Percentiles rank a stretch among this genome's conserved stretches.
Evolutionary conservation across 2,797 vertebrate genomes (phyloP).

Genomic region (Anguilla marmorata): DNA sequence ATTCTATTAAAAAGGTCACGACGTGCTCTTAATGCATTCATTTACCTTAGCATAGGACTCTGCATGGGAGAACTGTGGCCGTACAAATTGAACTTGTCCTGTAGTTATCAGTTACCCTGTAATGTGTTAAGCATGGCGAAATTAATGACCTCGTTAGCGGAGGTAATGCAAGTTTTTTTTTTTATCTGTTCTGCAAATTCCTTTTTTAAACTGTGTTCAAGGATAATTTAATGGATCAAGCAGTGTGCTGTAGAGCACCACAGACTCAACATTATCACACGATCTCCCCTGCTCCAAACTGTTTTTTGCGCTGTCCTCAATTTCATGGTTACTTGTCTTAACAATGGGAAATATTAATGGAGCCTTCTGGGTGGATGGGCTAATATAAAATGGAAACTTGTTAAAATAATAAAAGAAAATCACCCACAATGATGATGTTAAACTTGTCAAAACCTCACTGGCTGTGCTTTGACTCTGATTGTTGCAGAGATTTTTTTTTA

Average conservation of each 20-base stretch:
- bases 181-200: slow-evolving; percentile 47
- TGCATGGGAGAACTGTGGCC: slow-evolving; percentile 50
- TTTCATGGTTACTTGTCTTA: slow-evolving; percentile 50
- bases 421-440: slow-evolving; percentile 35
- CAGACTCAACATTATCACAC: slow-evolving; percentile 46
- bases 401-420: slow-evolving; percentile 50
- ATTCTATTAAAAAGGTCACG: slow-evolving; percentile 58
- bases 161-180: slow-evolving; percentile 54
- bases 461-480: slow-evolving; percentile 60
- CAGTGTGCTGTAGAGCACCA: slow-evolving; percentile 55
- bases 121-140: slow-evolving; percentile 57
- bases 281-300: slow-evolving; percentile 41
- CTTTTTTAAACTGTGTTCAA: slow-evolving; percentile 50
- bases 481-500: slow-evolving; percentile 57
- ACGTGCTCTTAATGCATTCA: slow-evolving; percentile 59
- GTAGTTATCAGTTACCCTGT: slow-evolving; percentile 56
- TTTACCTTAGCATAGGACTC: slow-evolving; percentile 55
- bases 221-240: slow-evolving; percentile 45
- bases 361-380: background rate
- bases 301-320: slow-evolving; percentile 51
- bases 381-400: slow-evolving; percentile 30
- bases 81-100: slow-evolving; percentile 57
- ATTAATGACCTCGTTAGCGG: slow-evolving; percentile 55
- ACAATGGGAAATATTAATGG: slow-evolving; percentile 36
- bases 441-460: slow-evolving; percentile 61